Conservation (phyloP, 2,888 invertebrate genomes). For the Mystacides longicornis region DNA sequence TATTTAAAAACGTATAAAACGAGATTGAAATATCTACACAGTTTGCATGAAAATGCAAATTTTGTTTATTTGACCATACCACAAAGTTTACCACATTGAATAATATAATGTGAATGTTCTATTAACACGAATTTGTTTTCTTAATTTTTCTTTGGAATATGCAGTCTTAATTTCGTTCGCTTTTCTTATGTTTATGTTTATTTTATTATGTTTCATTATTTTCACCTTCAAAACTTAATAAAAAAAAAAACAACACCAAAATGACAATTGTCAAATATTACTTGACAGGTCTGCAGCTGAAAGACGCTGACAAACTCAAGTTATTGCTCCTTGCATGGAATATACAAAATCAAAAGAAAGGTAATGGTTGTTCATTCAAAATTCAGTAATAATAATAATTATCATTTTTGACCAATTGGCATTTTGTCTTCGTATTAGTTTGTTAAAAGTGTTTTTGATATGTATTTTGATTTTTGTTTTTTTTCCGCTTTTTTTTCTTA, state of each 20-base stretch:
- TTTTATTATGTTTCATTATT: neutral
- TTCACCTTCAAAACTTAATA: neutral
- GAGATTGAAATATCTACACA: neutral
- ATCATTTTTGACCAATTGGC: conserved; percentile 1
- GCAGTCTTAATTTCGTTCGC: conserved; percentile 16
- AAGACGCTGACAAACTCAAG: conserved; percentile 83
- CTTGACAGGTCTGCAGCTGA: conserved; percentile 31
- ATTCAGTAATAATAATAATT: neutral
- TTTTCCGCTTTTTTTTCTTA: too few relatives aligned
- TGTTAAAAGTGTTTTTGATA: neutral
- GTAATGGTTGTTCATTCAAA: conserved; percentile 36
- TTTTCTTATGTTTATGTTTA: conserved; percentile 12
- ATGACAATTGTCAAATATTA: conserved; percentile 12
- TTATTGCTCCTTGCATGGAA: conserved; percentile 84
- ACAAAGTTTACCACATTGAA: too few relatives aligned
- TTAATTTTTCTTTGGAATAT: too few relatives aligned
- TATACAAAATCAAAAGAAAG: conserved; percentile 73
- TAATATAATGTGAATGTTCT: too few relatives aligned
- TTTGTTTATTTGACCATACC: too few relatives aligned
- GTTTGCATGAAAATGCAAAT: neutral
- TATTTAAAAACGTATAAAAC: neutral
- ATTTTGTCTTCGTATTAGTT: conserved; percentile 1
- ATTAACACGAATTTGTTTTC: too few relatives aligned
- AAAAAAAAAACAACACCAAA: conserved; percentile 5
- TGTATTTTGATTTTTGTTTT: neutral